These are phyloP conservation scores for Lepidocyrtoides sp. DNA, from an alignment of 2,888 invertebrate genomes.

Conservation along the genomic window DNA sequence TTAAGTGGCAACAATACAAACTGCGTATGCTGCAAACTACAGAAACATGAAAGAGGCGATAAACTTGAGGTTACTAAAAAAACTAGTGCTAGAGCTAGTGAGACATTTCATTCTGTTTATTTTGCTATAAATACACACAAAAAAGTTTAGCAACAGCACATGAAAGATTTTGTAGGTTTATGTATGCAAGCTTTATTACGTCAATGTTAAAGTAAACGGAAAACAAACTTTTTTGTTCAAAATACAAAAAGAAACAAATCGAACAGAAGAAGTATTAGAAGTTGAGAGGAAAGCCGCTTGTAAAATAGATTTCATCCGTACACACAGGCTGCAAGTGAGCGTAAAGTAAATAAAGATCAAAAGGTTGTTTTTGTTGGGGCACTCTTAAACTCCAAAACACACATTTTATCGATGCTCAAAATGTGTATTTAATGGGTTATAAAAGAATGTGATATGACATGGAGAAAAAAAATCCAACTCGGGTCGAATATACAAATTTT, in stretches of 20 bases:
- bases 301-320: too few species aligned
- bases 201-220: neutral
- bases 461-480: neutral
- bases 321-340: neutral
- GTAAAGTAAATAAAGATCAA: conserved; percentile 1
- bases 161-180: neutral
- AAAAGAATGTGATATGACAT: conserved; percentile 37
- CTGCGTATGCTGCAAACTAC: neutral
- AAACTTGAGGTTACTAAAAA: neutral
- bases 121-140: neutral
- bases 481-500: neutral
- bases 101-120: neutral
- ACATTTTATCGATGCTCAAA: conserved; percentile 8
- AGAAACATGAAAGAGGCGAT: neutral
- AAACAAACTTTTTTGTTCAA: neutral
- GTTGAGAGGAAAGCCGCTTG: neutral
- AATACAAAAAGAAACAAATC: neutral
- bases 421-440: conserved; percentile 71
- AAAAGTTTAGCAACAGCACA: neutral
- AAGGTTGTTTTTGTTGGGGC: neutral
- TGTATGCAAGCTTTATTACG: neutral
- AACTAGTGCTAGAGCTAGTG: too few species aligned
- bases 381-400: neutral
- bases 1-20: neutral
- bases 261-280: neutral